A percentile compares a stretch with the other conserved stretches of the same genome.
Evolutionary conservation across 2,113 vertebrate species (phyloP).

Genomic region (Brienomyrus brachyistius): DNA sequence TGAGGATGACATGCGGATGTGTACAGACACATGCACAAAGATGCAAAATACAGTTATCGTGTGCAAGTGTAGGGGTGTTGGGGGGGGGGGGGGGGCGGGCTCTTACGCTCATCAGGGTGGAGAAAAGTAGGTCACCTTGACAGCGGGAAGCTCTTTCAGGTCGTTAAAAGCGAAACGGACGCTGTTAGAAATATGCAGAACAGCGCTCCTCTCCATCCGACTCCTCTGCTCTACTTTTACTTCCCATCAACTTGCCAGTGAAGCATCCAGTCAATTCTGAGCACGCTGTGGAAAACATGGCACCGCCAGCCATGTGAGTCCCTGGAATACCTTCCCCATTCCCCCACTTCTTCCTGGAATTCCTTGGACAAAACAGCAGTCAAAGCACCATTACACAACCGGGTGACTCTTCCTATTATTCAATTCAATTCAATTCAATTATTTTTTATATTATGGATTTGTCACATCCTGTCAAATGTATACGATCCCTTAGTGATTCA

Average conservation of each 20-base stretch:
- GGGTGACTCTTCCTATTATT: neutral
- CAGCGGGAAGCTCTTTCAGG: constrained; percentile 29
- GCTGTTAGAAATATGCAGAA: neutral
- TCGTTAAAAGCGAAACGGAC: constrained; percentile 11
- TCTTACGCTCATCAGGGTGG: constrained; percentile 12
- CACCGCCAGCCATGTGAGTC: neutral
- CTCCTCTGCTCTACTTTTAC: constrained; percentile 23
- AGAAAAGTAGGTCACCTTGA: constrained; percentile 35
- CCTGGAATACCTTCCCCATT: neutral
- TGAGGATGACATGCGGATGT: neutral
- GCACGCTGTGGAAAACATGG: neutral
- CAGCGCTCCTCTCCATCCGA: neutral
- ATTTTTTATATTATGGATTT: neutral
- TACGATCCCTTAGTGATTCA: neutral
- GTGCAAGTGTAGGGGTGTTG: neutral
- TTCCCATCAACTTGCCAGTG: neutral
- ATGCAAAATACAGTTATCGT: neutral
- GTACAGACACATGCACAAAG: neutral
- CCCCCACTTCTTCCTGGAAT: neutral
- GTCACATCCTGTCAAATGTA: neutral
- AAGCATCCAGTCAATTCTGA: neutral
- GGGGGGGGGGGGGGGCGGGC: neutral
- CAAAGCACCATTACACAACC: neutral
- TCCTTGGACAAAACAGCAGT: neutral
- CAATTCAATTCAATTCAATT: neutral